Base-by-base conservation (phyloP, 1,140 invertebrate species). In the Macrosteles quadrilineatus region DNA sequence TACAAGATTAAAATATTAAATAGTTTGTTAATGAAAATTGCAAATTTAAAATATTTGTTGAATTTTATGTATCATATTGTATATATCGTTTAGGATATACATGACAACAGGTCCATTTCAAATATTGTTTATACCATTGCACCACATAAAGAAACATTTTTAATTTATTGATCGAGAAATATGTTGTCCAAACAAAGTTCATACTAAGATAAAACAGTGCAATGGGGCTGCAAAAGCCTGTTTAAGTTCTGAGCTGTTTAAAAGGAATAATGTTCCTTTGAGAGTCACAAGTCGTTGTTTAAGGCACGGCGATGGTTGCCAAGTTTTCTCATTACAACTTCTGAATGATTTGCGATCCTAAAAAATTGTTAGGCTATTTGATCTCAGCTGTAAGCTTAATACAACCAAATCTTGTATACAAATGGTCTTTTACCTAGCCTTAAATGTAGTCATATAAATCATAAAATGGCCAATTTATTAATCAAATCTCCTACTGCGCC, bases 221-320 rank as follows among this genome's bases (percentile, higher is more conserved):
- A 36, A 36, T 6, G 32, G 32, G 14, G 32, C 32, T 36, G 32
- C 32, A 36, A 36, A 36, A 36, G 47, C 21, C 21, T 50, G 47
- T 50, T 23, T 50, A 50, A 50, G 17, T 50, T 50, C 21, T 19
- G 21, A 50, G 47, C 47, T 19, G 47, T 50, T 50, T 50, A 50
- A 23, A 50, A 50, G 47, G 47, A 50, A 50, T 50, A 50, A 50
- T 50, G 47, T 50, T 50, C 47, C 47, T 50, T 50, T 50, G 47
- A n/a, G 47, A 50, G 6, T 23, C 47, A 50, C 47, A n/a, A 50
- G 21, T 50, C 47, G 47, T 50, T 50, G 47, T 19, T 50, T 50
- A 50, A 50, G 47, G 47, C 47, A 19, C 17, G n/a, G 47, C 47
- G 47, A 50, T 23, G 47, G 47, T 50, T 23, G 21, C 6, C 47